These are phyloP conservation scores for Oceanodroma leucorhoa DNA, from an alignment of 2,797 vertebrate species.

Conservation along the genomic window DNA sequence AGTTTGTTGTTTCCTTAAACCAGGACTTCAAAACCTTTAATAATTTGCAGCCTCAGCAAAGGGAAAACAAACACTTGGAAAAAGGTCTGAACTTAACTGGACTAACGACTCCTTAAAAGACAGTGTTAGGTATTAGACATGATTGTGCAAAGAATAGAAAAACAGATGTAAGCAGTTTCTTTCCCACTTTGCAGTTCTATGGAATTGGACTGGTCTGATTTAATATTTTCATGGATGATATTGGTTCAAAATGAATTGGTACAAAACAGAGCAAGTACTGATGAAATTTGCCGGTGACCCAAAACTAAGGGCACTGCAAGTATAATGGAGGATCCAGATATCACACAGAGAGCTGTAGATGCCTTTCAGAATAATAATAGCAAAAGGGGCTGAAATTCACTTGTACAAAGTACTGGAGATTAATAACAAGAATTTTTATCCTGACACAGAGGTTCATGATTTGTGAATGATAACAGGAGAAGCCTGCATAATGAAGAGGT, in stretches of 20 bases:
- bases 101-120: neutral
- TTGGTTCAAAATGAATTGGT: neutral
- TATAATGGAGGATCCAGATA: neutral
- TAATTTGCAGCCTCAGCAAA: neutral
- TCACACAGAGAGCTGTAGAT: neutral
- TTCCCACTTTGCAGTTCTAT: neutral
- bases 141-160: neutral
- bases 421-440: neutral
- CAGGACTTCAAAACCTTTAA: neutral
- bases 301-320: neutral
- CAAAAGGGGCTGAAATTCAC: neutral
- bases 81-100: neutral
- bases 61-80: neutral
- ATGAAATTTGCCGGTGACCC: neutral
- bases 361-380: neutral
- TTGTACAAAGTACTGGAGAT: neutral
- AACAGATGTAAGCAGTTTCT: neutral
- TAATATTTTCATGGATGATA: neutral
- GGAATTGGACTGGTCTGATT: neutral
- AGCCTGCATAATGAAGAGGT: neutral
- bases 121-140: neutral
- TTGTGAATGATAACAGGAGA: neutral
- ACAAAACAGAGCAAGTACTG: neutral
- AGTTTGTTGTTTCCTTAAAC: neutral
- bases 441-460: neutral